Evolutionary conservation across 2,113 vertebrate species (phyloP).

Genomic region (Pterocles burchelli): DNA sequence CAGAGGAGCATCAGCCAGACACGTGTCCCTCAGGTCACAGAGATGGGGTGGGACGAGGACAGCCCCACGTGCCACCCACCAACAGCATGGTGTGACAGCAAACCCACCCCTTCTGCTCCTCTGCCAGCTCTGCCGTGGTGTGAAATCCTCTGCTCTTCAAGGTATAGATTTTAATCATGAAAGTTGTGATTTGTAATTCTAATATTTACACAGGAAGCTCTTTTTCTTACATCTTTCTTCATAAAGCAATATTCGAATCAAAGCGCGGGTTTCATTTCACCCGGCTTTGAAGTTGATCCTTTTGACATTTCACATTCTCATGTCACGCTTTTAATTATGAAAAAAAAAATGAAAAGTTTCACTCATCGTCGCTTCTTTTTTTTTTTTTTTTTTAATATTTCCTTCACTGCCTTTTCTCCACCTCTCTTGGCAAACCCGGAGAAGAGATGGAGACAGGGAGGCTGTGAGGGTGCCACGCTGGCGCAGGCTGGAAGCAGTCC

Average conservation of each 20-base stretch:
- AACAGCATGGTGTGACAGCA: not conserved
- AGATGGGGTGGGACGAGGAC: too few species aligned
- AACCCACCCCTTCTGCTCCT: not conserved
- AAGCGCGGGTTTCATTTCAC: conserved; percentile 43
- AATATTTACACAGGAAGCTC: conserved; percentile 58
- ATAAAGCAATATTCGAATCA: conserved; percentile 44
- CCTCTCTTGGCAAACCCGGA: not conserved
- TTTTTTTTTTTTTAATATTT: not conserved
- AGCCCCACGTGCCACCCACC: too few species aligned
- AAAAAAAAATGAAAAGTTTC: not conserved
- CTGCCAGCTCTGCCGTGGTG: not conserved
- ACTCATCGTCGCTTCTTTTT: not conserved
- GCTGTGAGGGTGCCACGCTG: fast-evolving
- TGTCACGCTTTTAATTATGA: conserved; percentile 3
- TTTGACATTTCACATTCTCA: conserved; percentile 57
- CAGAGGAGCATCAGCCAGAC: not conserved
- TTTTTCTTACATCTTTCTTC: conserved; percentile 6
- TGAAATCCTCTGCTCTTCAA: not conserved
- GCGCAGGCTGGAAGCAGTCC: fast-evolving
- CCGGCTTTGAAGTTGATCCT: conserved; percentile 58
- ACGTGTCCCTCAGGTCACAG: fast-evolving
- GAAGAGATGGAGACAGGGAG: fast-evolving
- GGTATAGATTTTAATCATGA: conserved; percentile 38
- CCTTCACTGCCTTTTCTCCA: not conserved
- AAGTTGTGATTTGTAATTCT: conserved; percentile 57